Evolutionary conservation across 2,888 invertebrate species (phyloP).

Genomic region (Apodemia mormo): DNA sequence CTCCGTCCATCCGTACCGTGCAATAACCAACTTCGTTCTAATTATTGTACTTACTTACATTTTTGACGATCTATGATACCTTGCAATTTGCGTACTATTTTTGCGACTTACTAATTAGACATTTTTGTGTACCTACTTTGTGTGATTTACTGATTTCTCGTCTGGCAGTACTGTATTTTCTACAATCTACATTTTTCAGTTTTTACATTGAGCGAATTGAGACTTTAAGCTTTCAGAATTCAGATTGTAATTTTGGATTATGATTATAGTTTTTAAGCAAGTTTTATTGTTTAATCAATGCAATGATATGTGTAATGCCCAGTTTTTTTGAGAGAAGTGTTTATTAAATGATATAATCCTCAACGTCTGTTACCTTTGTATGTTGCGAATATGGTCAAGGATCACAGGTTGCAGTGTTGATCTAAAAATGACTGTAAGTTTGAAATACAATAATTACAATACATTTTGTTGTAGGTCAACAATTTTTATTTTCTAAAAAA

Average conservation of each 20-base stretch:
- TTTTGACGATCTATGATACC: too few relatives aligned
- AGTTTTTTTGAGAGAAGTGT: neutral
- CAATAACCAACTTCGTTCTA: too few relatives aligned
- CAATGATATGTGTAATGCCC: neutral
- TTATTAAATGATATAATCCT: neutral
- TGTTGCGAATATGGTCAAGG: constrained; percentile 57
- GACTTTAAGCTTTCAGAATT: neutral
- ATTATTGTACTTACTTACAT: too few relatives aligned
- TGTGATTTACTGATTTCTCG: neutral
- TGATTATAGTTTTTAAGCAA: neutral
- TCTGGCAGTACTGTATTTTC: neutral
- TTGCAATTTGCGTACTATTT: too few relatives aligned
- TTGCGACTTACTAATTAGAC: too few relatives aligned
- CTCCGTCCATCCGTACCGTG: too few relatives aligned
- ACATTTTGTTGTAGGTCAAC: too few relatives aligned
- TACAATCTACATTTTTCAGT: neutral
- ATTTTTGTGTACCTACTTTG: neutral
- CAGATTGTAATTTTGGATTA: neutral
- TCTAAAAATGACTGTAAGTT: constrained; percentile 59
- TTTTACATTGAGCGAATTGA: neutral
- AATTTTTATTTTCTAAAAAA: constrained; percentile 22
- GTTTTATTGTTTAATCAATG: constrained; percentile 2
- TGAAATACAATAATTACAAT: neutral
- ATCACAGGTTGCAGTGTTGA: constrained; percentile 58
- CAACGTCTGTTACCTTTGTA: constrained; percentile 14